Base-by-base conservation (phyloP, 2,888 invertebrate genomes). In the Eupithecia insigniata region DNA sequence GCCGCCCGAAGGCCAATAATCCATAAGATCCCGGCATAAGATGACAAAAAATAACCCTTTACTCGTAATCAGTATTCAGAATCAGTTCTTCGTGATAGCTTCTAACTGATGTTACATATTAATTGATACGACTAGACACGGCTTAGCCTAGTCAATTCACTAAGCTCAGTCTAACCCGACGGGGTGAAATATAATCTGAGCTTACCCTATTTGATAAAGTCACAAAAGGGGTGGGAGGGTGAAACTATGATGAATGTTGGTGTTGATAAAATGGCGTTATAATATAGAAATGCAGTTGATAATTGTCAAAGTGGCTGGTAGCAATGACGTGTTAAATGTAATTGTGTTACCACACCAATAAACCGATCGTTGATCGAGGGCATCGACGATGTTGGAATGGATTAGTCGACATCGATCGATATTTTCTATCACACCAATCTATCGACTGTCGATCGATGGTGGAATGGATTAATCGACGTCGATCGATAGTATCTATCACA, bases 141-240 rank as follows among this genome's bases (percentile, higher is more conserved):
- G 62, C 67, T 62, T 67, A 67, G 55, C 12, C 39, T 30, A 67
- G 64, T 67, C 28, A n/a, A 64, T 61, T 51, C 39, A 55, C 51
- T 55, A 58, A 70, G 70, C 55, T 55, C 39, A 28, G 51, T 26
- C 39, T 46, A 68, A 28, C 18, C 64, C n/a, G 32, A 10, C 36
- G 12, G 30, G 43, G 34, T 69, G 46, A 62, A 51, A 46, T 34
- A 61, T 60, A 60, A 67, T 68, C 61, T 8, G 30, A 14, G 30
- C 22, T 30, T 30, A 61, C 39, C 46, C 62, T 28, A 12, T 32
- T 46, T 62, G 69, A 62, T 62, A 62, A 60, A 67, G 43, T 43
- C 68, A 58, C 58, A 67, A 55, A 55, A 22, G 55, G 55, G 55
- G 46, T 61, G 12, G 10, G 46, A 28, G 30, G 26, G 30, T 67